Conservation (phyloP, 2,797 vertebrate species). For the Sternotherus odoratus region DNA sequence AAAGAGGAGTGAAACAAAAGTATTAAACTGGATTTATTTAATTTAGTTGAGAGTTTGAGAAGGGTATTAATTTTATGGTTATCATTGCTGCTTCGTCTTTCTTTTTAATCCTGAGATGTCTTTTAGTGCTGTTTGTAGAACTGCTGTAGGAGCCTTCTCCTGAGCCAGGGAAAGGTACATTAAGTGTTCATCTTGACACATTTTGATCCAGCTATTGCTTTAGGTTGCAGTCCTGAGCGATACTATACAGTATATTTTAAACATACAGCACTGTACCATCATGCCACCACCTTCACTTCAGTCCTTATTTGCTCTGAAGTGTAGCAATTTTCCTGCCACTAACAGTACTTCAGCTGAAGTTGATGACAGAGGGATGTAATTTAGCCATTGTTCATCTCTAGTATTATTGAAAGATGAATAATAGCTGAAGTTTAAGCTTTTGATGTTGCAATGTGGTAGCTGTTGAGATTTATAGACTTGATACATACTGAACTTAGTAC, state of each 20-base stretch:
- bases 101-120: background rate
- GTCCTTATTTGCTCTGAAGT: conserved; percentile 57
- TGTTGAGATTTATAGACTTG: conserved; percentile 33
- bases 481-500: background rate
- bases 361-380: conserved; percentile 62
- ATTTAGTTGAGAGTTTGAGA: background rate
- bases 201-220: conserved; percentile 6
- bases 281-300: conserved; percentile 42
- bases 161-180: background rate
- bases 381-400: conserved; percentile 53
- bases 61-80: background rate
- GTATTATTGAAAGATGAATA: conserved; percentile 53
- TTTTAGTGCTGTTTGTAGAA: background rate
- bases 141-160: background rate
- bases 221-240: conserved; percentile 22
- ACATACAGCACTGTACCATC: background rate
- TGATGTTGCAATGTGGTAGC: conserved; percentile 26
- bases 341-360: conserved; percentile 45
- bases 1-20: background rate
- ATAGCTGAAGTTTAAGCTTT: conserved; percentile 50
- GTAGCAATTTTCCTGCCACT: conserved; percentile 66
- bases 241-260: conserved; percentile 29
- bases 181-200: background rate
- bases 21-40: background rate
- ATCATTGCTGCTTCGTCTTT: background rate